These are phyloP conservation scores for Garra rufa DNA, from an alignment of 2,113 vertebrate genomes.

Conservation along the genomic window DNA sequence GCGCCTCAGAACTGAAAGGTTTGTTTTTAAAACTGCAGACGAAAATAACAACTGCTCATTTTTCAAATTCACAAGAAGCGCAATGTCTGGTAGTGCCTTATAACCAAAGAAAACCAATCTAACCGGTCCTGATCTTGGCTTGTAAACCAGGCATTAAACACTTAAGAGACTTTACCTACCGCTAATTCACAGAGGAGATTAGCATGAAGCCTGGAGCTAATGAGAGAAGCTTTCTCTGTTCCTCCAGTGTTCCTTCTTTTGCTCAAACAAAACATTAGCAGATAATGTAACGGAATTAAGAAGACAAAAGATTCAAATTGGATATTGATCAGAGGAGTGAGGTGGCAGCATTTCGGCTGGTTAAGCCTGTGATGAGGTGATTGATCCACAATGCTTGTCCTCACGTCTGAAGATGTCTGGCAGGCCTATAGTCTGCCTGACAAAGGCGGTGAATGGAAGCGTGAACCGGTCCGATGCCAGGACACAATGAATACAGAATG, in stretches of 20 bases:
- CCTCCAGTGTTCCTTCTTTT: conserved; percentile 51
- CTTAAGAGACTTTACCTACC: conserved; percentile 37
- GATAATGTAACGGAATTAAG: conserved; percentile 74
- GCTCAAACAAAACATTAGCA: conserved; percentile 48
- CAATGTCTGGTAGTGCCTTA: background rate
- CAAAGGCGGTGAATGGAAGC: conserved; percentile 50
- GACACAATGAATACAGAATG: conserved; percentile 37
- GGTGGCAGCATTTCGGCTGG: conserved; percentile 65
- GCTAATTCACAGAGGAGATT: conserved; percentile 79
- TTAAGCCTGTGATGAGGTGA: conserved; percentile 73
- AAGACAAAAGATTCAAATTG: conserved; percentile 78
- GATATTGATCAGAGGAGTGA: conserved; percentile 76
- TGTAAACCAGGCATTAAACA: conserved; percentile 39
- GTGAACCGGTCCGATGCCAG: background rate
- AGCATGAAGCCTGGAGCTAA: conserved; percentile 72
- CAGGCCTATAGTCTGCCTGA: conserved; percentile 40
- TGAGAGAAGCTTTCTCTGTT: conserved; percentile 62
- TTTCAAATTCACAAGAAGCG: conserved; percentile 2
- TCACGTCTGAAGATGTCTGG: conserved; percentile 54
- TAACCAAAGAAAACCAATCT: background rate
- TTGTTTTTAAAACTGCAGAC: background rate
- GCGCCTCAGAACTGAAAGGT: background rate
- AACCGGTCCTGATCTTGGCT: background rate
- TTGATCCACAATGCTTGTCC: conserved; percentile 70
- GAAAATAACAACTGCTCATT: conserved; percentile 9